These are phyloP conservation scores for Cariama cristata DNA, from an alignment of 2,113 vertebrate species.

Conservation along the genomic window DNA sequence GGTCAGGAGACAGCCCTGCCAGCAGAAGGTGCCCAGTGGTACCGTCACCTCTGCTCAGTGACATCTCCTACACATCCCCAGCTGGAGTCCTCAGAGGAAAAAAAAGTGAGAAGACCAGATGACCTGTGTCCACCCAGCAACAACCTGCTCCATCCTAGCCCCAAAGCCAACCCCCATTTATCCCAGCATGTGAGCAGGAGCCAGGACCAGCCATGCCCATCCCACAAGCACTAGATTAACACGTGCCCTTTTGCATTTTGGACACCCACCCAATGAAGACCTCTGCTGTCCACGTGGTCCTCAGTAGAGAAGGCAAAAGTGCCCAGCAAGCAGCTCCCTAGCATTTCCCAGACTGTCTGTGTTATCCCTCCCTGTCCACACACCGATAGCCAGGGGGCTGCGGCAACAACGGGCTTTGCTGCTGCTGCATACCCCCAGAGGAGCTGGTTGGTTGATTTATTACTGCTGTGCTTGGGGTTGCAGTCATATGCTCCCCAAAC, in stretches of 20 bases:
- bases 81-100: not conserved
- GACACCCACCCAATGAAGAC: not conserved
- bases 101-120: not conserved
- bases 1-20: not conserved
- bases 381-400: rapidly evolving
- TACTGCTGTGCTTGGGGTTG: not conserved
- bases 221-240: not conserved
- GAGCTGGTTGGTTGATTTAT: not conserved
- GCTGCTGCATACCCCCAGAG: not conserved
- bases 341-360: not conserved
- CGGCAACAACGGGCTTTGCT: not conserved
- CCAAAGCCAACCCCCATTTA: not conserved
- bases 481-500: not conserved
- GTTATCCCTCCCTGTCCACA: rapidly evolving
- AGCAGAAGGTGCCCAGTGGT: not conserved
- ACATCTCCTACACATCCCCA: not conserved
- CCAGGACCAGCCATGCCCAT: not conserved
- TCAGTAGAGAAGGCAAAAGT: not conserved
- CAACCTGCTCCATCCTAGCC: not conserved
- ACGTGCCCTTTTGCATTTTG: rapidly evolving
- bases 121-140: not conserved
- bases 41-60: not conserved
- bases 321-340: not conserved
- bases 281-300: not conserved
- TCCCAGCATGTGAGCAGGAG: rapidly evolving